Evolutionary conservation across 2,113 vertebrate species (phyloP).

Genomic region (Phyllopteryx taeniolatus): DNA sequence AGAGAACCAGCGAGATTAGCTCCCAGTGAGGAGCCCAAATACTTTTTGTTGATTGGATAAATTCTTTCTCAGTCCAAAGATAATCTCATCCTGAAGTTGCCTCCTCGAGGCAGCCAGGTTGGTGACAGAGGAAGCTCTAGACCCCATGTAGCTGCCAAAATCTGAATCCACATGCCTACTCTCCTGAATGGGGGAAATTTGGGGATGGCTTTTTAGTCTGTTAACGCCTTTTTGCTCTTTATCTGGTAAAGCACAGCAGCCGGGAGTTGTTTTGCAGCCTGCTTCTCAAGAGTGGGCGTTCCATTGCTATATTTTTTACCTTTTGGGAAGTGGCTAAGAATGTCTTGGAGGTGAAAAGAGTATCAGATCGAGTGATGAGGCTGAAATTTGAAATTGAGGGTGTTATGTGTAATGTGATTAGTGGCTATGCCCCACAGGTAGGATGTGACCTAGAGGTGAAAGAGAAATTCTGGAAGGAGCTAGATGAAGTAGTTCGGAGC

Average conservation of each 20-base stretch:
- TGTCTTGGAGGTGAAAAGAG: no score
- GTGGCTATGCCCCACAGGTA: no score
- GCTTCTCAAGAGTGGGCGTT: slow-evolving; percentile 95
- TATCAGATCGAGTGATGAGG: no score
- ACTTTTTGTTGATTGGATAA: slow-evolving; percentile 96
- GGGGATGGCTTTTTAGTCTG: slow-evolving; percentile 88
- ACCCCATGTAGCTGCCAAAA: slow-evolving; percentile 88
- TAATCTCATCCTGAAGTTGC: slow-evolving; percentile 94
- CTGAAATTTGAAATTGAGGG: no score
- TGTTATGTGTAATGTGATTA: no score
- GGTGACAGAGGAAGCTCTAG: slow-evolving; percentile 84
- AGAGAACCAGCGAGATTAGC: slow-evolving; percentile 83
- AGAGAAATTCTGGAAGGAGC: no score
- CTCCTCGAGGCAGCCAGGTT: slow-evolving; percentile 88
- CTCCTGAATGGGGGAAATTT: slow-evolving; percentile 97
- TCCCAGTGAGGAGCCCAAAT: slow-evolving; percentile 81
- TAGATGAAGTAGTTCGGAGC: no score
- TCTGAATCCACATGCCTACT: slow-evolving; percentile 91
- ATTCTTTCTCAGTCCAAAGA: slow-evolving; percentile 94
- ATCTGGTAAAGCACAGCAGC: slow-evolving; percentile 95
- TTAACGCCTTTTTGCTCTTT: slow-evolving; percentile 91
- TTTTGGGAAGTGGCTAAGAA: no score
- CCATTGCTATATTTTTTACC: slow-evolving; percentile 97
- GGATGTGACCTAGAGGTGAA: no score
- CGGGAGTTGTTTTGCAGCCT: slow-evolving; percentile 95